Evolutionary conservation across 2,888 invertebrate genomes (phyloP), one percentile per base, ranked within the genome.

Genomic region (Boloria selene): DNA sequence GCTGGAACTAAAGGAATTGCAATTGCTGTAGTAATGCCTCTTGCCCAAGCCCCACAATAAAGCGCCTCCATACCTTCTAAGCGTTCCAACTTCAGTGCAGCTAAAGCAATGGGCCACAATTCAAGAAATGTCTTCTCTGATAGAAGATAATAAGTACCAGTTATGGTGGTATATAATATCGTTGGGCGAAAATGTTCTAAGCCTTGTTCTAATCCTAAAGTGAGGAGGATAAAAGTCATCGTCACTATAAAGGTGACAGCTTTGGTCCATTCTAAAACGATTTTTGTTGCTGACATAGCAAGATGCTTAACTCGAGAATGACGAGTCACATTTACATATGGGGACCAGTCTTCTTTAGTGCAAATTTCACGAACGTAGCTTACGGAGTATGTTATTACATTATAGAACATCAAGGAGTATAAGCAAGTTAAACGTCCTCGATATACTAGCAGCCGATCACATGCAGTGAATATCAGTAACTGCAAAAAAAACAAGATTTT

Each of bases 371-470:
- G 94, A 22, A 96, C 94, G 86, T 96, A 96, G 73, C 94, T 93
- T 13, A 96, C 94, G 75, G 96, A 95, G 85, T 96, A 96, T 0
- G 96, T 95, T 71, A 96, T 92, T 7, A 96, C 96, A 83, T 96
- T 96, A 93, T 96, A 96, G 87, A 96, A 96, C 95, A 96, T 95
- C 17, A 96, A 90, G 0, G 96, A 95, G 84, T 96, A 96, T 26
- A 96, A 93, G 52, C 95, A 94, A 0, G 96, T 96, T 50, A 95
- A 92, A 75, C 93, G 84, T 74, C 87, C 93, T 79, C 93, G 93
- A 2, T 93, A 91, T 45, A 94, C 90, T 42, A 96, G 86, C 42
- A 95, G 92, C 26, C 94, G 92, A 77, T 96, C 96, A 79, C 95
- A 95, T 63, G 96, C 93, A 73, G 95, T 94, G 85, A 96, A 94